These are phyloP conservation scores for Petrophora chlorosata DNA, from an alignment of 2,888 invertebrate species.

Conservation along the genomic window DNA sequence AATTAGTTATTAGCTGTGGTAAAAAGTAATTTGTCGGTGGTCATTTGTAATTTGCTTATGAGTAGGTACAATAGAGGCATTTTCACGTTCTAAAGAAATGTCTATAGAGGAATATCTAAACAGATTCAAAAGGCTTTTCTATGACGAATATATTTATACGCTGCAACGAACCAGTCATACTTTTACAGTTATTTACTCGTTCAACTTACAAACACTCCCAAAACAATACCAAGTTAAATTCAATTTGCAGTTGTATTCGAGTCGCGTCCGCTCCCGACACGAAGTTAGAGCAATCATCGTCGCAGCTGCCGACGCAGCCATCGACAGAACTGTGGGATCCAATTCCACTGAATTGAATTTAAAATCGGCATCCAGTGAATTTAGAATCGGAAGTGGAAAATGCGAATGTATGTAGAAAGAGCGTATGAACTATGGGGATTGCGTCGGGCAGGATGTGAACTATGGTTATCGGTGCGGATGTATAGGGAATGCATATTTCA, in stretches of 20 bases:
- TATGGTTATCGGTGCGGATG: slow-evolving; percentile 7
- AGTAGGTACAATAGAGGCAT: no score
- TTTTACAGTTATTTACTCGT: background rate
- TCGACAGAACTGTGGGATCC: slow-evolving; percentile 23
- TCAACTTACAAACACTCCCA: background rate
- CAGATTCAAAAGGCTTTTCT: no score
- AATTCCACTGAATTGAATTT: slow-evolving; percentile 37
- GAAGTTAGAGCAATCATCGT: slow-evolving; percentile 45
- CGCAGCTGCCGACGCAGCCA: slow-evolving; percentile 39
- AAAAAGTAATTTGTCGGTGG: no score
- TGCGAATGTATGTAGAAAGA: no score
- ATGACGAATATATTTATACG: background rate
- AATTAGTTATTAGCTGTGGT: no score
- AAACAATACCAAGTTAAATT: slow-evolving; percentile 28
- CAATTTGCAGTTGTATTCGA: slow-evolving; percentile 32
- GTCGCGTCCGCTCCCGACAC: slow-evolving; percentile 33
- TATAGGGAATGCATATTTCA: slow-evolving; percentile 13
- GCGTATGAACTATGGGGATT: background rate
- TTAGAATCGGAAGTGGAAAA: slow-evolving; percentile 12
- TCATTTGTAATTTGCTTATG: no score
- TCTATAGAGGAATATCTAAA: no score
- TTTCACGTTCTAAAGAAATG: no score
- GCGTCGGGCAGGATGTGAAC: no score
- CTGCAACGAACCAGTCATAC: background rate
- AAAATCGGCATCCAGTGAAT: slow-evolving; percentile 29